These are phyloP conservation scores for Blastomussa wellsi DNA, from an alignment of 92 coral and sea anemone genomes.

Conservation along the genomic window DNA sequence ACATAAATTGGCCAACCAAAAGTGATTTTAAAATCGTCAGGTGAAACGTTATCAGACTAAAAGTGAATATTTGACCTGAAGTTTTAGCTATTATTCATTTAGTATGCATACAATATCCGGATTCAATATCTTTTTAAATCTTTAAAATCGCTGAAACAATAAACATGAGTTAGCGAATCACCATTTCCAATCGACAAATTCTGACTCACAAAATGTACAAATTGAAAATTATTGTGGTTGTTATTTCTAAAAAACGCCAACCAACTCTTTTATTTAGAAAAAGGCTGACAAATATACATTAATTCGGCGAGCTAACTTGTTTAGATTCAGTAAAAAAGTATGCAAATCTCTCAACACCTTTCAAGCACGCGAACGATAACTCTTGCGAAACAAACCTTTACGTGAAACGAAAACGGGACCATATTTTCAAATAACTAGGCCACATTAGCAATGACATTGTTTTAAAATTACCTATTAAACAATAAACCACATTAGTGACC, in stretches of 20 bases:
- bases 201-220: not conserved
- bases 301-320: not conserved
- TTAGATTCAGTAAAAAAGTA: not conserved
- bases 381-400: slow-evolving; percentile 33
- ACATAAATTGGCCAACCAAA: not conserved
- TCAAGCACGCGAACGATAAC: not conserved
- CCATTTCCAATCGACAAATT: not conserved
- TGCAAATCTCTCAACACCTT: slow-evolving; percentile 6
- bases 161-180: slow-evolving; percentile 12
- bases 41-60: slow-evolving; percentile 4
- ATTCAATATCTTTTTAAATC: not conserved
- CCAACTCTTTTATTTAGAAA: not conserved
- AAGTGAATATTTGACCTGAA: not conserved
- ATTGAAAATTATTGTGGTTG: not conserved
- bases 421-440: not conserved
- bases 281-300: not conserved
- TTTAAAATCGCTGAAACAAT: slow-evolving; percentile 5
- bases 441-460: not conserved
- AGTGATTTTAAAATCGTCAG: not conserved
- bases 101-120: slow-evolving; percentile 12
- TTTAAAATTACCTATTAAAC: not conserved
- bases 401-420: not conserved
- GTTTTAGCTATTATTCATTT: not conserved
- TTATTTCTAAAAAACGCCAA: not conserved
- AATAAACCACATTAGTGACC: not conserved